A percentile compares a stretch with the other conserved stretches of the same genome.
Evolutionary conservation across 2,797 vertebrate genomes (phyloP).

Genomic region (Chelmon rostratus): DNA sequence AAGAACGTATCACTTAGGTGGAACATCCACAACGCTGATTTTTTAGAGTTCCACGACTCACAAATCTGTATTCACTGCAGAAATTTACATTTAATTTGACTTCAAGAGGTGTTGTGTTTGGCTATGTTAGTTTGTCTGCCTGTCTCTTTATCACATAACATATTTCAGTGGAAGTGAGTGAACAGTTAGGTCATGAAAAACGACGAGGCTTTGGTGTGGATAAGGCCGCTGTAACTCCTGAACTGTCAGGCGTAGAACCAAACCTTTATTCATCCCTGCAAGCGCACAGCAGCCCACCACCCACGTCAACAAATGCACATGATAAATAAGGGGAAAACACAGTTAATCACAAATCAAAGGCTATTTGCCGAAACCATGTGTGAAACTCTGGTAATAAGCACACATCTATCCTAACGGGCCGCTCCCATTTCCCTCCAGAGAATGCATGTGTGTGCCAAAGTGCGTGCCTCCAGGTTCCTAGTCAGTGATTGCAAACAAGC

Average conservation of each 20-base stretch:
- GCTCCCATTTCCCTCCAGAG: background rate
- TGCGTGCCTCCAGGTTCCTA: background rate
- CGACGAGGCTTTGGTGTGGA: background rate
- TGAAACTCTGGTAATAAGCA: background rate
- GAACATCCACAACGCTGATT: constrained; percentile 27
- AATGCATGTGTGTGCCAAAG: background rate
- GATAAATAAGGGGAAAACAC: background rate
- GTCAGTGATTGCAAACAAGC: constrained; percentile 3
- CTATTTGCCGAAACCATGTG: background rate
- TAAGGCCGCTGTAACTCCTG: background rate
- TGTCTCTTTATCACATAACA: background rate
- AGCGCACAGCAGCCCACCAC: background rate
- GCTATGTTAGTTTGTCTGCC: background rate
- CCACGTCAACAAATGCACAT: constrained; percentile 9
- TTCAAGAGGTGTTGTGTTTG: background rate
- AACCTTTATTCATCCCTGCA: background rate
- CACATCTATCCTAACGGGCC: background rate
- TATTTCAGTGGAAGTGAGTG: background rate
- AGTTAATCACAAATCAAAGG: constrained; percentile 1
- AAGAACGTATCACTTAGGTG: constrained; percentile 11
- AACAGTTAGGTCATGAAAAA: background rate
- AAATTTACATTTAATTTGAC: constrained; percentile 1
- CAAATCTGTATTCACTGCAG: constrained; percentile 1
- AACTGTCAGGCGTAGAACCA: background rate
- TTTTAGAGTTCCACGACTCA: constrained; percentile 15